These are phyloP conservation scores for Orthonyx spaldingii DNA, from an alignment of 2,113 vertebrate genomes.

Conservation along the genomic window DNA sequence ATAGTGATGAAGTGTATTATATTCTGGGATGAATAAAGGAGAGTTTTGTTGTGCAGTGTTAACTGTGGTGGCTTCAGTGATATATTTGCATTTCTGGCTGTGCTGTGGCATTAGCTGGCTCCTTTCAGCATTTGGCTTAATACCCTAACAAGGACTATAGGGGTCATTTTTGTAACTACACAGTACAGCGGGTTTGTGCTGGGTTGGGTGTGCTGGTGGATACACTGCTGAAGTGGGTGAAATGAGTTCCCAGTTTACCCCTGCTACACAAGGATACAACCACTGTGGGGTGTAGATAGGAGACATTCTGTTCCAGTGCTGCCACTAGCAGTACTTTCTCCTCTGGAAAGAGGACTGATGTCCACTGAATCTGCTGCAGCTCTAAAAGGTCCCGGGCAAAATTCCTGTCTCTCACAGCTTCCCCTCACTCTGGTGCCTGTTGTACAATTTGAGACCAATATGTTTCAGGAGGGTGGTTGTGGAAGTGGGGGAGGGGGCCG, in stretches of 20 bases:
- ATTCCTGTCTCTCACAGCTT: neutral
- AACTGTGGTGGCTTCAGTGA: neutral
- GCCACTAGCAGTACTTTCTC: neutral
- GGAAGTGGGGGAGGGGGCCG: conserved; percentile 37
- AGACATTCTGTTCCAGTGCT: neutral
- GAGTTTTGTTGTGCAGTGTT: neutral
- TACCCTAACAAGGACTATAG: neutral
- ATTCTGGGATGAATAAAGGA: neutral
- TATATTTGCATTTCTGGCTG: neutral
- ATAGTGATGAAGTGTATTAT: neutral
- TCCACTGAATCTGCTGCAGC: neutral
- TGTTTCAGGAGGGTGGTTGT: conserved; percentile 36
- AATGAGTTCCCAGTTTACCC: neutral
- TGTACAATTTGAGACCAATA: conserved; percentile 30
- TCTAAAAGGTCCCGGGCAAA: fast-evolving
- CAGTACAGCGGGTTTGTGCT: neutral
- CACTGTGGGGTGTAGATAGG: neutral
- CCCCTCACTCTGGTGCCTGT: neutral
- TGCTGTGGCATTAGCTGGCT: neutral
- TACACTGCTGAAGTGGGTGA: fast-evolving
- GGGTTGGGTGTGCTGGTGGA: neutral
- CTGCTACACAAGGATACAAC: fast-evolving
- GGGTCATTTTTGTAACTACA: neutral
- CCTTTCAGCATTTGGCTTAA: neutral
- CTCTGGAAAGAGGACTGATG: neutral